Evolutionary conservation across 1,140 invertebrate species (phyloP), one percentile per base, ranked within the genome.

Genomic region (Drosophila micromelanica): DNA sequence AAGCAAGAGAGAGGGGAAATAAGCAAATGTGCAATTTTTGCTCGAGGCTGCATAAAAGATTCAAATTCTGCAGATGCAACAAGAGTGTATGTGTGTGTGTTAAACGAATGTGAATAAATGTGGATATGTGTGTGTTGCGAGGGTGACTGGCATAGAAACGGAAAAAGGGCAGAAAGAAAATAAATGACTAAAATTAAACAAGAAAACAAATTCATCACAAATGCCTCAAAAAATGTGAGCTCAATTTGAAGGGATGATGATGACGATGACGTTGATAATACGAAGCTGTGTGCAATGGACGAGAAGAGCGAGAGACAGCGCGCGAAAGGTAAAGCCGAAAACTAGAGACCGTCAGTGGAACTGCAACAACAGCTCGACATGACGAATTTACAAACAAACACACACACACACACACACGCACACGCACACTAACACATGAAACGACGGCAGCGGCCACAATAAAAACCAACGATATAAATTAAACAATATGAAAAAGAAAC

Each of bases 401-500:
- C 27, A 38, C 35, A 54, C 2, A 30, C 48, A 38, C 17, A 42
- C 9, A 37, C 13, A 45, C 27, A 15, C 49, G 8, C 11, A 51
- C 5, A 13, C 7, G n/a, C 40, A 38, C 17, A 42, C 49, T n/a
- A 4, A 48, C 12, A 40, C 15, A 55, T 13, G 43, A 35, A 63
- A 62, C 68, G 52, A 59, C 61, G 60, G 74, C 63, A 61, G 70
- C 65, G 69, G 81, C 70, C 82, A 81, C 82, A 86, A 86, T 87
- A 81, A 85, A 85, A 86, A 81, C 82, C 81, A 86, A 86, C 82
- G 78, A 86, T 87, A 86, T 86, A 86, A 86, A 86, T 86, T 86
- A 87, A 86, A 86, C 86, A 86, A 87, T 86, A 86, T 86, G 81
- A 86, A 86, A 86, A 86, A 76, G 85, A 86, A 81, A 86, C 82